These are phyloP conservation scores for Bolinopsis microptera DNA, from an alignment of 37 sponge, comb jelly and placozoan species.

Conservation along the genomic window DNA sequence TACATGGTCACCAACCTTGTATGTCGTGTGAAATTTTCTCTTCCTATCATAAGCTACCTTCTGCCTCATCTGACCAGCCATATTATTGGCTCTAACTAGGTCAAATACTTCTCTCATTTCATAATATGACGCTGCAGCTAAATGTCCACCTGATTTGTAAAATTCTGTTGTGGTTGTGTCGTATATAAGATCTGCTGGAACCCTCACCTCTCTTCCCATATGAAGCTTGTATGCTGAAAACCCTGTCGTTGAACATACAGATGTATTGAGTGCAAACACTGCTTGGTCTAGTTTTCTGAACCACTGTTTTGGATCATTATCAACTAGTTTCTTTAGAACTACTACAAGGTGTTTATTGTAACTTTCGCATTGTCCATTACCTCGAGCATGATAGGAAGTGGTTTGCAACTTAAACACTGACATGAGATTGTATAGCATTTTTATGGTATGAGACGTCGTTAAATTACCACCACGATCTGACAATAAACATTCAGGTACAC, in stretches of 20 bases:
- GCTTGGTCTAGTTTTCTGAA: background rate
- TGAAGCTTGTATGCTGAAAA: background rate
- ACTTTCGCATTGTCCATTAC: conserved; percentile 48
- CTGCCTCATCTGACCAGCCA: background rate
- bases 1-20: conserved; percentile 11
- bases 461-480: conserved; percentile 30
- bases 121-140: background rate
- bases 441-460: background rate
- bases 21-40: background rate
- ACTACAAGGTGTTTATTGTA: conserved; percentile 37
- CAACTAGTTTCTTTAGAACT: conserved; percentile 19
- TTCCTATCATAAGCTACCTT: conserved; percentile 20
- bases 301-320: background rate
- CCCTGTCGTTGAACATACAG: background rate
- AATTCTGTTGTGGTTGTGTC: conserved; percentile 7
- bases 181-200: conserved; percentile 4
- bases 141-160: conserved; percentile 31
- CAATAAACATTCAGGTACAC: background rate
- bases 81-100: background rate
- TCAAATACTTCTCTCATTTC: conserved; percentile 13
- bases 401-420: background rate
- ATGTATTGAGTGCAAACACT: background rate
- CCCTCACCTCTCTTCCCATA: conserved; percentile 16
- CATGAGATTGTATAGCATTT: background rate
- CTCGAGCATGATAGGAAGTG: conserved; percentile 11